Conservation (phyloP, 1,140 invertebrate genomes). For the Vanessa atalanta region DNA sequence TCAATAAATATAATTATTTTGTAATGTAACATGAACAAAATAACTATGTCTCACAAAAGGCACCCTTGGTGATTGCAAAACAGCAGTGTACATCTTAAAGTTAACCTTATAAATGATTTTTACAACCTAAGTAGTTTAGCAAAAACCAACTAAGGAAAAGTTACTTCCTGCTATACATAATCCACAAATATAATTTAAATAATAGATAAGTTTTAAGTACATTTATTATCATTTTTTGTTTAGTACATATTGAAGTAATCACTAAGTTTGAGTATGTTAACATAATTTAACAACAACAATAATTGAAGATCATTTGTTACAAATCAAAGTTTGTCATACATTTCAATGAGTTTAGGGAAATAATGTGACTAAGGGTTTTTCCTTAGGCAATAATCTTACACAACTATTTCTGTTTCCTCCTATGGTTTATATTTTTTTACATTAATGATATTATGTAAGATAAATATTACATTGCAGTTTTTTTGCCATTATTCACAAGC, state of each 20-base stretch:
- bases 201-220: neutral
- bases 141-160: neutral
- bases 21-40: slow-evolving; percentile 11
- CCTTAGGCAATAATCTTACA: neutral
- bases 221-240: neutral
- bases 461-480: too few relatives aligned
- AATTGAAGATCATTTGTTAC: too few relatives aligned
- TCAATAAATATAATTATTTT: neutral
- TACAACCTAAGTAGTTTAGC: neutral
- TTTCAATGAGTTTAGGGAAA: neutral
- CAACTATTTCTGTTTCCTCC: neutral
- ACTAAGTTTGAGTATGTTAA: too few relatives aligned
- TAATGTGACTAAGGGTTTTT: slow-evolving; percentile 1
- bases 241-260: too few relatives aligned
- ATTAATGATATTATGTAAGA: too few relatives aligned
- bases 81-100: slow-evolving; percentile 24
- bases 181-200: neutral
- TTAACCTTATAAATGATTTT: slow-evolving; percentile 15
- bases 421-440: too few relatives aligned
- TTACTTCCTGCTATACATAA: neutral
- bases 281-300: too few relatives aligned
- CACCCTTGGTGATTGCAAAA: slow-evolving; percentile 26
- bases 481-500: too few relatives aligned
- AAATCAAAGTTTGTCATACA: neutral
- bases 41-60: slow-evolving; percentile 20